These are phyloP conservation scores for Phortica okadai DNA, from an alignment of 2,888 invertebrate species.

Conservation along the genomic window DNA sequence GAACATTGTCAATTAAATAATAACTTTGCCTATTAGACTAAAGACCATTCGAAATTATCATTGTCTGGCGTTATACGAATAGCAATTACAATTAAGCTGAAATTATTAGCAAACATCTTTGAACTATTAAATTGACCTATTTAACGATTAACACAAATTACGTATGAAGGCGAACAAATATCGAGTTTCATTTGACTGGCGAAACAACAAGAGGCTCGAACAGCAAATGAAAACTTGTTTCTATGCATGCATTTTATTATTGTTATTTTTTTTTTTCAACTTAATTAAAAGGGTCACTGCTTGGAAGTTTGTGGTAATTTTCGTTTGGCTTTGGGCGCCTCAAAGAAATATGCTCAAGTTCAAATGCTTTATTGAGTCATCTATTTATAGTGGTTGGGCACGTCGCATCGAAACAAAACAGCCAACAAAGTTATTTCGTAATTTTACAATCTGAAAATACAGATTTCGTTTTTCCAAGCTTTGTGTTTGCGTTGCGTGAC, in stretches of 20 bases:
- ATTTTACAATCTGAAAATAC: conserved; percentile 36
- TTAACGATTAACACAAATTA: conserved; percentile 32
- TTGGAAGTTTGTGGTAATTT: too few relatives aligned
- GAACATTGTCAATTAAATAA: too few relatives aligned
- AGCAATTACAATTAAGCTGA: not conserved
- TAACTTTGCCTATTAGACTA: not conserved
- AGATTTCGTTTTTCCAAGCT: conserved; percentile 11
- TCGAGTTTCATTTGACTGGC: not conserved
- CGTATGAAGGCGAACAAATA: conserved; percentile 2
- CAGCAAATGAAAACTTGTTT: too few relatives aligned
- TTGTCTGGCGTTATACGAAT: not conserved
- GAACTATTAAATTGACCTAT: conserved; percentile 55
- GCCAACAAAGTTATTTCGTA: conserved; percentile 51
- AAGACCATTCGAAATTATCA: too few relatives aligned
- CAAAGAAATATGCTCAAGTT: conserved; percentile 15
- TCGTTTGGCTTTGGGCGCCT: not conserved
- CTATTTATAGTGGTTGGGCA: conserved; percentile 12
- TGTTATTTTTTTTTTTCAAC: too few relatives aligned
- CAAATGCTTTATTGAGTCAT: conserved; percentile 22
- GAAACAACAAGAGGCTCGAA: too few relatives aligned
- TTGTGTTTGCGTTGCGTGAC: conserved; percentile 23
- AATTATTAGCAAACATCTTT: conserved; percentile 35
- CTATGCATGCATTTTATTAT: too few relatives aligned
- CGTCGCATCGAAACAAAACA: not conserved
- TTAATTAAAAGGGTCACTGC: too few relatives aligned